A percentile compares a stretch with the other conserved stretches of the same genome.
Conservation (phyloP, 2,797 vertebrate species). For the Sparidentex hasta region DNA sequence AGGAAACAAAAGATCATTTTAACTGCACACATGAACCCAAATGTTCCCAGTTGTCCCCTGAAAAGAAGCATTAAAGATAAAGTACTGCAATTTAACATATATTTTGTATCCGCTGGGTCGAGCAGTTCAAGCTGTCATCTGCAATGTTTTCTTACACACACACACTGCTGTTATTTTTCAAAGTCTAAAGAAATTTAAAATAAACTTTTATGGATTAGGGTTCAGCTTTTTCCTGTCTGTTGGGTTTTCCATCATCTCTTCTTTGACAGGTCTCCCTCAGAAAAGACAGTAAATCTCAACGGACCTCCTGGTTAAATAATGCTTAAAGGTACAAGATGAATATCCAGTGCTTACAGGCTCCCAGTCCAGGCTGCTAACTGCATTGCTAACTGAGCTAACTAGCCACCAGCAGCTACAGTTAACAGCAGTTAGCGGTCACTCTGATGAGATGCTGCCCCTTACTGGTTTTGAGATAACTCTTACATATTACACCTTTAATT, state of each 20-base stretch:
- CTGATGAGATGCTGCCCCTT: too few species aligned
- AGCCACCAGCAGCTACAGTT: too few species aligned
- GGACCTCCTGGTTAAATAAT: too few species aligned
- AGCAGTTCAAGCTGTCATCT: neutral
- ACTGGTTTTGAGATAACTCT: too few species aligned
- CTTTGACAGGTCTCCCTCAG: neutral
- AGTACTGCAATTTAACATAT: neutral
- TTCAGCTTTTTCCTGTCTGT: too few species aligned
- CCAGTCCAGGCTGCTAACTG: too few species aligned
- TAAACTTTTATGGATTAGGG: neutral
- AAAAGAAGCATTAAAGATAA: slow-evolving; percentile 1
- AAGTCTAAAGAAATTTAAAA: neutral
- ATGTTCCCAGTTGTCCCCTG: neutral
- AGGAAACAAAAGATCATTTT: slow-evolving; percentile 1
- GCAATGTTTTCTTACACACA: neutral
- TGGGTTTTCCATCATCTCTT: neutral
- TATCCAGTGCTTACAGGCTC: too few species aligned
- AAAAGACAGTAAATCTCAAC: too few species aligned
- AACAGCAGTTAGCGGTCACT: too few species aligned
- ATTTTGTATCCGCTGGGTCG: neutral
- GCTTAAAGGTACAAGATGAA: too few species aligned
- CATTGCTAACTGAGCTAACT: too few species aligned
- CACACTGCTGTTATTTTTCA: neutral
- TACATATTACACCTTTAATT: too few species aligned
- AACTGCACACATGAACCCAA: neutral